Conservation (phyloP, 1,140 invertebrate genomes). For the Bactericera cockerelli region DNA sequence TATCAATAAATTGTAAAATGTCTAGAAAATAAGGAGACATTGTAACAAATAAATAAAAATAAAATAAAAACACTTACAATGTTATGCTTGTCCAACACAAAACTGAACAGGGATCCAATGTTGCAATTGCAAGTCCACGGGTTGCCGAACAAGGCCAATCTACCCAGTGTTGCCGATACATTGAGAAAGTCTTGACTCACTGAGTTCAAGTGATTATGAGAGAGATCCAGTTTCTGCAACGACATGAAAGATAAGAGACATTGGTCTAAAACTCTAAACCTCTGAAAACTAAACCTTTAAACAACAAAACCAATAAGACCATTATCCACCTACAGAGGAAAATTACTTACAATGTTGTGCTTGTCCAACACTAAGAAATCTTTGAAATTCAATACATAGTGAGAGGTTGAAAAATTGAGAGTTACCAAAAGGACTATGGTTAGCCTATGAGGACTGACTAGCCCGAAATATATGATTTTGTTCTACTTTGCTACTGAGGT, state of each 20-base stretch:
- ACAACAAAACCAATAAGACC: background rate
- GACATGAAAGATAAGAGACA: slow-evolving; percentile 10
- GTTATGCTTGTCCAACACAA: slow-evolving; percentile 33
- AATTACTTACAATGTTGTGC: slow-evolving; percentile 25
- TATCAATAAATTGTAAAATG: too few species aligned
- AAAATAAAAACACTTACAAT: slow-evolving; percentile 25
- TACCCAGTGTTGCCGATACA: slow-evolving; percentile 25
- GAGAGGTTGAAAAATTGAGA: too few species aligned
- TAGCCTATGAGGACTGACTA: too few species aligned
- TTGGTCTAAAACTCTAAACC: too few species aligned
- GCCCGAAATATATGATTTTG: too few species aligned
- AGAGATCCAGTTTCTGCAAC: slow-evolving; percentile 33
- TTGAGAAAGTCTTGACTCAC: slow-evolving; percentile 28
- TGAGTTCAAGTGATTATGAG: slow-evolving; percentile 35
- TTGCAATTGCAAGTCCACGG: slow-evolving; percentile 47
- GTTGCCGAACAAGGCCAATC: slow-evolving; percentile 38
- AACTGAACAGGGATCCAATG: slow-evolving; percentile 34
- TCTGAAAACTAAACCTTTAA: too few species aligned
- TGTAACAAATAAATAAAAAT: too few species aligned
- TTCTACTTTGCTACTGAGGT: too few species aligned
- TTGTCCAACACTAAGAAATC: slow-evolving; percentile 38
- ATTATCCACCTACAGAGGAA: too few species aligned
- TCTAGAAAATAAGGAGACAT: too few species aligned
- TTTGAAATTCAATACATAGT: too few species aligned
- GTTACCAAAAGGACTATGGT: too few species aligned